Evolutionary conservation across 2,888 invertebrate genomes (phyloP), one percentile per base, ranked within the genome.

Genomic region (Limnephilus auricula): DNA sequence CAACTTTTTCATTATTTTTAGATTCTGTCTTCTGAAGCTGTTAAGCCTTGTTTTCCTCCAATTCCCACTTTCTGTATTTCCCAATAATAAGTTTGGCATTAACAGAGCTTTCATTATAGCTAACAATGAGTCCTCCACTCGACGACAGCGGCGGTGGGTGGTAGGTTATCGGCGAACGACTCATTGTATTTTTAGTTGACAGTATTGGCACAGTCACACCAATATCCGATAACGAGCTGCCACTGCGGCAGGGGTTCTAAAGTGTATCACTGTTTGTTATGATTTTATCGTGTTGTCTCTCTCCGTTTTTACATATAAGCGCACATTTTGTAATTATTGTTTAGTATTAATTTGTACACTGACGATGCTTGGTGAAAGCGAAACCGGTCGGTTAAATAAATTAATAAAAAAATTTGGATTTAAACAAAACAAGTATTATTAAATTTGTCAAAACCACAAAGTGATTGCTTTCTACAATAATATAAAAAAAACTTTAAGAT

Each of bases 171-270:
- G 32, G 82, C 18, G 12, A 82, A 82, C 2, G 34, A 37, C 32
- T 37, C 34, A 82, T 82, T 82, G 82, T 82, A 25, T 82, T 82
- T 37, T 37, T 32, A 32, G 82, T 31, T 82, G 82, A 82, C 82
- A 34, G 82, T 34, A 37, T 82, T 65, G 34, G 34, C 82, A 34
- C 82, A 82, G 82, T 82, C 82, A 18, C 82, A 82, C 82, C 82
- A 37, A 82, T 82, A 82, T 82, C 82, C 82, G 34, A 82, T 82
- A 82, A 82, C 82, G 34, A 82, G 34, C 82, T 82, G 32, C 32
- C 82, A 32, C 10, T 32, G n/a, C 12, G 34, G 25, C 82, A 82
- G 82, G 34, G 34, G 34, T 82, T 82, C 15, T 82, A 82, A 32
- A 82, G n/a, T n/a, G n/a, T n/a, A n/a, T n/a, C n/a, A n/a, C n/a